Conservation (phyloP, 2,888 invertebrate species). For the Ophraella communa region DNA sequence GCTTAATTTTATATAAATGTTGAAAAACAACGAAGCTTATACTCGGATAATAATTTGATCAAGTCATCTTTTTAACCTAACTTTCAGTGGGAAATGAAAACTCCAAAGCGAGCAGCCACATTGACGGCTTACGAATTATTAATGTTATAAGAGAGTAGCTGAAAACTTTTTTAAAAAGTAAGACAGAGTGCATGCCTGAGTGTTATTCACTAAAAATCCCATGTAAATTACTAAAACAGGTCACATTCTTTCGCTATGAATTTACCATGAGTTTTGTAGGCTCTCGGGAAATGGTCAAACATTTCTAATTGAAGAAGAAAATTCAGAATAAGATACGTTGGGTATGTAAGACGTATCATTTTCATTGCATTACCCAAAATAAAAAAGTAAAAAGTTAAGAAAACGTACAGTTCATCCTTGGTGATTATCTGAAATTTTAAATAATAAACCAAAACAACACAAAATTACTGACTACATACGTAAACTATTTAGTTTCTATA, state of each 20-base stretch:
- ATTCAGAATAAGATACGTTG: neutral
- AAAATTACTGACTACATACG: too few species aligned
- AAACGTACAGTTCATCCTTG: too few species aligned
- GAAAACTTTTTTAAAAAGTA: slow-evolving; percentile 49
- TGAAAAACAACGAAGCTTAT: too few species aligned
- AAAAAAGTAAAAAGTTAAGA: neutral
- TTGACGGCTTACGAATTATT: slow-evolving; percentile 56
- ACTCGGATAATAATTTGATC: neutral
- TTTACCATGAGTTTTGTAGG: slow-evolving; percentile 15
- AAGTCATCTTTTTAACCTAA: neutral
- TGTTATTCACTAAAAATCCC: slow-evolving; percentile 28
- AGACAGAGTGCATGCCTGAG: neutral
- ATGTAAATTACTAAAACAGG: slow-evolving; percentile 36
- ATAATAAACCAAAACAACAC: too few species aligned
- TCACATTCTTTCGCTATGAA: slow-evolving; percentile 32
- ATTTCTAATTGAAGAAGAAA: neutral
- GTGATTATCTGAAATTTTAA: too few species aligned
- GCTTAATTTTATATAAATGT: neutral
- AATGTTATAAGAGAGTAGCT: slow-evolving; percentile 54
- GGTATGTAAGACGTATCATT: neutral
- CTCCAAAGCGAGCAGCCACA: slow-evolving; percentile 43
- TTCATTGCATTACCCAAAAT: neutral
- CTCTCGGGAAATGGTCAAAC: neutral
- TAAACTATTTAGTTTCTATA: too few species aligned
- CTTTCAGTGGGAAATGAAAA: slow-evolving; percentile 45